Conservation (phyloP, 2,888 invertebrate genomes). For the Portevinia maculata region DNA sequence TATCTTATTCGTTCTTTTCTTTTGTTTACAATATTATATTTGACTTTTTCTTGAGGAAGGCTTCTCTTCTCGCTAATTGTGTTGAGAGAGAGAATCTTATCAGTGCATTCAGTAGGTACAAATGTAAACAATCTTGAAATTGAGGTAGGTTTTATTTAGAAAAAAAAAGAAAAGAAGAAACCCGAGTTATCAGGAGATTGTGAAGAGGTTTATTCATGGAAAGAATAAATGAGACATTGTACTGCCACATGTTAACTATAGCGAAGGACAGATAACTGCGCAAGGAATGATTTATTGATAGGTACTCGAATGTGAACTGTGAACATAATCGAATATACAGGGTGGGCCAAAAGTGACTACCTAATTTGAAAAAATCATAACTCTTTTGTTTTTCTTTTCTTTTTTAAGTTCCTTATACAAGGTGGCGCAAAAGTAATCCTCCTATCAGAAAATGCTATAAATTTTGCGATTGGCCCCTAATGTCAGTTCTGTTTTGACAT, state of each 20-base stretch:
- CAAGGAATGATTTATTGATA: too few species aligned
- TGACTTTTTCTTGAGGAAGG: constrained; percentile 12
- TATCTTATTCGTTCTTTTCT: constrained; percentile 49
- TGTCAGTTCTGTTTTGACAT: too few species aligned
- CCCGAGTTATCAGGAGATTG: constrained; percentile 44
- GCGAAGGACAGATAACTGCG: too few species aligned
- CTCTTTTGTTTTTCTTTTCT: too few species aligned
- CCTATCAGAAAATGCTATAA: too few species aligned
- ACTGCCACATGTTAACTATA: constrained; percentile 8
- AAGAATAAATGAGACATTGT: constrained; percentile 20
- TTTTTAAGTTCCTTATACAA: too few species aligned
- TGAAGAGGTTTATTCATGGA: constrained; percentile 25
- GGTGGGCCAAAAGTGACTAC: too few species aligned
- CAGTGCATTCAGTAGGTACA: constrained; percentile 66
- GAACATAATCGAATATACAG: too few species aligned
- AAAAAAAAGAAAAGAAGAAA: constrained; percentile 14
- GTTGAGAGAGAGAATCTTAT: constrained; percentile 43
- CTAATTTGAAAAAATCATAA: too few species aligned
- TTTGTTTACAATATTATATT: constrained; percentile 1
- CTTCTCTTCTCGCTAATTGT: constrained; percentile 33
- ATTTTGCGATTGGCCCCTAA: too few species aligned
- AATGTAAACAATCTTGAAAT: constrained; percentile 60
- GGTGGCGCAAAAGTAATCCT: too few species aligned
- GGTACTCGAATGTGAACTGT: too few species aligned
- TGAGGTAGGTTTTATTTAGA: constrained; percentile 61